Conservation (phyloP, 2,888 invertebrate species). For the Gisinianus flammeolus region DNA sequence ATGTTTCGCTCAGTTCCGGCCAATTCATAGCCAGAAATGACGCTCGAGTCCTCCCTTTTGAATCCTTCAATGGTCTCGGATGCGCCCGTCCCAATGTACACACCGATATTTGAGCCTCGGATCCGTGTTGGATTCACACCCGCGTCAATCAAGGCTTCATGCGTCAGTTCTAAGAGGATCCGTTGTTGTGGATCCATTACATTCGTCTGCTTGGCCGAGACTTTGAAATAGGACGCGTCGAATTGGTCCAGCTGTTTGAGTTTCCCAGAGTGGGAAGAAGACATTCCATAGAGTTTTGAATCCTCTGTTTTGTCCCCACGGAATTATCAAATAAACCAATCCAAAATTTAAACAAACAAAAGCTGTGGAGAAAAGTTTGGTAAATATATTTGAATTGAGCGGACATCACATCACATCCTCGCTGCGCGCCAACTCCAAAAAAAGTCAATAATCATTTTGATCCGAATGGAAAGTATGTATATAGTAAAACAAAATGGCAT, state of each 20-base stretch:
- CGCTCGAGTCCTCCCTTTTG: background rate
- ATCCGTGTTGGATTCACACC: conserved; percentile 26
- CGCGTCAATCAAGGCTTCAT: background rate
- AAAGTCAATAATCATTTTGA: too few relatives aligned
- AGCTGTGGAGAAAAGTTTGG: too few relatives aligned
- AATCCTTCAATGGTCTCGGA: conserved; percentile 3
- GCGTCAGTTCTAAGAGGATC: too few relatives aligned
- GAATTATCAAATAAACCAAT: conserved; percentile 49
- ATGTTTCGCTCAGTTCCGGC: conserved; percentile 61
- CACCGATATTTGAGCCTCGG: conserved; percentile 19
- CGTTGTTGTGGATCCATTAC: too few relatives aligned
- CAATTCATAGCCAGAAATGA: conserved; percentile 38
- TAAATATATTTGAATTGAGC: too few relatives aligned
- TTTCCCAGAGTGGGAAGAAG: conserved; percentile 79
- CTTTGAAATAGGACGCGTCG: too few relatives aligned
- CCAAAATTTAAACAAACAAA: background rate
- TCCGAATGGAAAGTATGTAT: too few relatives aligned
- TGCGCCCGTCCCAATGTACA: conserved; percentile 7
- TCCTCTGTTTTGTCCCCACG: conserved; percentile 62
- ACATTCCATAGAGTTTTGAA: conserved; percentile 78
- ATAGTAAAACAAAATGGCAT: too few relatives aligned
- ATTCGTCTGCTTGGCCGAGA: too few relatives aligned
- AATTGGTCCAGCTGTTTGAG: too few relatives aligned
- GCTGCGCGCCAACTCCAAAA: too few relatives aligned
- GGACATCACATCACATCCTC: too few relatives aligned